These are phyloP conservation scores for Phoebastria nigripes DNA, from an alignment of 2,797 vertebrate genomes.

Conservation along the genomic window DNA sequence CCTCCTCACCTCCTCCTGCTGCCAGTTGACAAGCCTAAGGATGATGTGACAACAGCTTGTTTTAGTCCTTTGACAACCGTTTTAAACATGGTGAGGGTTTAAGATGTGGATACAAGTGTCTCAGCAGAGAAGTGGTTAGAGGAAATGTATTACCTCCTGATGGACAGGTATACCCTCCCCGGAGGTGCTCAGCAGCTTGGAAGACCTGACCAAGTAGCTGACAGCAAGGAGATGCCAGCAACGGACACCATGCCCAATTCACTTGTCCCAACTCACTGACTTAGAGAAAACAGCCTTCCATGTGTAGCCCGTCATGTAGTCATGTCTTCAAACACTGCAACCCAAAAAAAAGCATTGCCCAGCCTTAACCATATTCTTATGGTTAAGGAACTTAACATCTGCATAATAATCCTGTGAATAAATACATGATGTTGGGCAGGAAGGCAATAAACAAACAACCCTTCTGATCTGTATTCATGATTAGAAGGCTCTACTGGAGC, in stretches of 20 bases:
- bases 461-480: background rate
- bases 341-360: accelerated
- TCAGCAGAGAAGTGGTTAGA: background rate
- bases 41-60: background rate
- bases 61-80: background rate
- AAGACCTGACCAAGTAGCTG: background rate
- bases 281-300: background rate
- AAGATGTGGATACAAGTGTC: background rate
- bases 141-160: background rate
- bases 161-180: background rate
- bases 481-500: background rate
- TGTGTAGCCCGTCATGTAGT: background rate
- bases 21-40: background rate
- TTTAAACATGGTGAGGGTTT: background rate
- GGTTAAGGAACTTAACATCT: background rate
- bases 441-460: background rate
- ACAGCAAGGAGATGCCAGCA: background rate
- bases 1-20: background rate
- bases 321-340: background rate
- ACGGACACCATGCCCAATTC: accelerated
- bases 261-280: background rate
- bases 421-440: background rate
- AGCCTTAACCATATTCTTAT: background rate
- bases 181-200: background rate
- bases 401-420: background rate